Evolutionary conservation across 2,888 invertebrate species (phyloP).

Genomic region (Xylophagus ater): DNA sequence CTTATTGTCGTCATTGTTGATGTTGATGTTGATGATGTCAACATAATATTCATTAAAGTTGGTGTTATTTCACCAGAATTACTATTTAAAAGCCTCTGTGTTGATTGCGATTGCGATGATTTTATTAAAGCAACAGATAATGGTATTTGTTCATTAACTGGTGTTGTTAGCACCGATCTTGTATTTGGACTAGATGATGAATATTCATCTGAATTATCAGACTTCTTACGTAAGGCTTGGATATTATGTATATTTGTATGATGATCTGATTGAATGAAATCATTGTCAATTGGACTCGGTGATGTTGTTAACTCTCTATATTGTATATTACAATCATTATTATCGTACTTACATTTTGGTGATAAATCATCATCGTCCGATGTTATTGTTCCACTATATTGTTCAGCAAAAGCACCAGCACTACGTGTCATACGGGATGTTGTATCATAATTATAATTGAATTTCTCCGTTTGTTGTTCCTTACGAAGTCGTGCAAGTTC

Average conservation of each 20-base stretch:
- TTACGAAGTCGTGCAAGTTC: constrained; percentile 17
- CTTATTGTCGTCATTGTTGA: constrained; percentile 6
- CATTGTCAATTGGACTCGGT: constrained; percentile 14
- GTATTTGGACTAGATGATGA: constrained; percentile 21
- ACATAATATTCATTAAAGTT: constrained; percentile 3
- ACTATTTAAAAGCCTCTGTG: constrained; percentile 11
- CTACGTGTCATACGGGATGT: constrained; percentile 13
- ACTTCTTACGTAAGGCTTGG: constrained; percentile 14
- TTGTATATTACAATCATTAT: constrained; percentile 16
- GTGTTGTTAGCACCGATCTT: constrained; percentile 20
- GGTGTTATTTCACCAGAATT: constrained; percentile 15
- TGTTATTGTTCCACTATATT: constrained; percentile 13
- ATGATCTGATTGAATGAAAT: constrained; percentile 14
- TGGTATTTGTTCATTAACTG: constrained; percentile 20
- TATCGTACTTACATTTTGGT: constrained; percentile 14
- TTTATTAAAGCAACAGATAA: constrained; percentile 3
- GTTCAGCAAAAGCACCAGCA: neutral
- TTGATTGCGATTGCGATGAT: constrained; percentile 12
- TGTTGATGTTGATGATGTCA: constrained; percentile 1
- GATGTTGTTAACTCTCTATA: constrained; percentile 17
- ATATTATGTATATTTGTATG: constrained; percentile 4
- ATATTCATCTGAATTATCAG: constrained; percentile 19
- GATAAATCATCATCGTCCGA: constrained; percentile 17
- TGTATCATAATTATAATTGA: constrained; percentile 7
- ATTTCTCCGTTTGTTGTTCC: constrained; percentile 10